Evolutionary conservation across 2,797 vertebrate genomes (phyloP).

Genomic region (Phoxinus dragarum): DNA sequence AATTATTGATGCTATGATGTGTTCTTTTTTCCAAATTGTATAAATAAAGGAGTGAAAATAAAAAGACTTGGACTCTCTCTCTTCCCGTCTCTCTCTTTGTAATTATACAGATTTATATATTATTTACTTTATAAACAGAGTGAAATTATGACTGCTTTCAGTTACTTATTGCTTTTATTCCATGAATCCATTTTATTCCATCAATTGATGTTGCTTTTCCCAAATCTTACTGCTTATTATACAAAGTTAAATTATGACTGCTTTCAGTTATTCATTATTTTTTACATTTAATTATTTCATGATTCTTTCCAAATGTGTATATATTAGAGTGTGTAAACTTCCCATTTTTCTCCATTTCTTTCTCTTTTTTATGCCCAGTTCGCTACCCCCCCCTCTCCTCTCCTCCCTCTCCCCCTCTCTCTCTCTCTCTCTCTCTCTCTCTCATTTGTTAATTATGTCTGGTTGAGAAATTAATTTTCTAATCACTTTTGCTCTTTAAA

Average conservation of each 20-base stretch:
- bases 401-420: not conserved
- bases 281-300: too few relatives aligned
- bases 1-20: not conserved
- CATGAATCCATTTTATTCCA: too few relatives aligned
- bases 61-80: not conserved
- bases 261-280: too few relatives aligned
- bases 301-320: not conserved
- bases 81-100: not conserved
- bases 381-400: not conserved
- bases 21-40: not conserved
- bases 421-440: not conserved
- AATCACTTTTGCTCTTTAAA: constrained; percentile 1
- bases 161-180: not conserved
- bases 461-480: constrained; percentile 4
- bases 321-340: not conserved
- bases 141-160: not conserved
- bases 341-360: too few relatives aligned
- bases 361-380: too few relatives aligned
- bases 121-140: not conserved
- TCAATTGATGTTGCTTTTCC: not conserved
- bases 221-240: too few relatives aligned
- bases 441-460: constrained; percentile 9
- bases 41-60: not conserved
- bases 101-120: not conserved
- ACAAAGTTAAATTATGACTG: too few relatives aligned